Conservation (phyloP, 2,888 invertebrate genomes). For the Nephrotoma guestfalica region DNA sequence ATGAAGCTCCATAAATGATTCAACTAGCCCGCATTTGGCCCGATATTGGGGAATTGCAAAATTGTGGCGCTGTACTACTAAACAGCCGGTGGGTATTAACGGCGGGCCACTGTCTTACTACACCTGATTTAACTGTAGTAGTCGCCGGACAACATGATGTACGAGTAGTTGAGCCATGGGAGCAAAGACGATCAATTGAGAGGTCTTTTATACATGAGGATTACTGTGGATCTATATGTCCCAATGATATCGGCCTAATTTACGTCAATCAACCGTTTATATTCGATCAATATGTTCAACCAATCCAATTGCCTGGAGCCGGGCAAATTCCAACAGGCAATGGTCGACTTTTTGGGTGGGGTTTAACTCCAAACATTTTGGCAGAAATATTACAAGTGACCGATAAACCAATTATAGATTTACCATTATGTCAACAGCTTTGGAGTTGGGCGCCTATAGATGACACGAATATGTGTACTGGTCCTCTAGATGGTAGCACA, state of each 20-base stretch:
- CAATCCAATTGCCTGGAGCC: conserved; percentile 26
- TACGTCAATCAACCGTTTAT: conserved; percentile 20
- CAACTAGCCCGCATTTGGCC: background rate
- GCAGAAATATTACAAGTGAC: background rate
- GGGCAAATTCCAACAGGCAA: conserved; percentile 20
- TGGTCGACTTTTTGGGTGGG: conserved; percentile 32
- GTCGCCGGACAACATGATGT: conserved; percentile 32
- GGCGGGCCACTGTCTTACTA: conserved; percentile 27
- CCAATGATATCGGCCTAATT: conserved; percentile 40
- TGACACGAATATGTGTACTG: conserved; percentile 32
- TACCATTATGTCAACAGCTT: background rate
- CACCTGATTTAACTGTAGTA: conserved; percentile 17
- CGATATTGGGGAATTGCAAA: background rate
- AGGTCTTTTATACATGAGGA: conserved; percentile 18
- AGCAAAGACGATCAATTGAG: background rate
- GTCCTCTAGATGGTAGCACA: conserved; percentile 27
- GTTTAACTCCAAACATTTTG: conserved; percentile 15
- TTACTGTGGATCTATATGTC: conserved; percentile 27
- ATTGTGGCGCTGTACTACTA: background rate
- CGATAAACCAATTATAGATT: background rate
- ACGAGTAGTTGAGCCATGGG: conserved; percentile 18
- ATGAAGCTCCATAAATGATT: background rate
- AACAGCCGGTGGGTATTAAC: conserved; percentile 26
- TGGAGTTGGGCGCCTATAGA: conserved; percentile 13
- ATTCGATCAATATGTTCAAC: conserved; percentile 22